phyloP scores from a whole-genome alignment of 2,888 invertebrate genomes.

The Drosophila anceps region DNA sequence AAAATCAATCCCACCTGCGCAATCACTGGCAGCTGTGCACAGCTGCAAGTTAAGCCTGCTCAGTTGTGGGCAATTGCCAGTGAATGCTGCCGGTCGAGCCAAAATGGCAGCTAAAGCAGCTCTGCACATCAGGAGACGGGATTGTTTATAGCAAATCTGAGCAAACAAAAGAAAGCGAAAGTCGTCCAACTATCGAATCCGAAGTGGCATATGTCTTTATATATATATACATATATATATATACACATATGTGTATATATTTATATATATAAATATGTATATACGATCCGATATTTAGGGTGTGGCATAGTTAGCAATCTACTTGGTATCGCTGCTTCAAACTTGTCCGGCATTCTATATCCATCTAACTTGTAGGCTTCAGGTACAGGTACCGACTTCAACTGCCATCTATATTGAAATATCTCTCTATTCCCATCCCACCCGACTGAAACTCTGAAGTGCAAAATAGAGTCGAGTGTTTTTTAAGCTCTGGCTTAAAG shows the following conservation, averaged over 20 bases:
- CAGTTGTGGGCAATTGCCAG: slow-evolving; percentile 42
- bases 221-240: slow-evolving; percentile 2
- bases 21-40: slow-evolving; percentile 41
- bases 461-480: slow-evolving; percentile 24
- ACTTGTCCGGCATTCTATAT: background rate
- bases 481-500: background rate
- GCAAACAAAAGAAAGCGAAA: background rate
- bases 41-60: slow-evolving; percentile 11
- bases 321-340: background rate
- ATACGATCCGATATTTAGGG: background rate
- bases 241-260: background rate
- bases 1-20: slow-evolving; percentile 16
- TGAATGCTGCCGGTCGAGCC: slow-evolving; percentile 18
- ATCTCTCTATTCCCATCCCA: background rate
- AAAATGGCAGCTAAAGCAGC: background rate
- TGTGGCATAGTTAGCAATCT: background rate
- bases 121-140: background rate
- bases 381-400: background rate
- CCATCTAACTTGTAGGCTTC: background rate
- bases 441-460: background rate
- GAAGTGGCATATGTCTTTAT: background rate
- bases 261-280: background rate
- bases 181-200: background rate
- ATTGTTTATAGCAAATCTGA: background rate
- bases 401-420: no score